A percentile compares a stretch with the other conserved stretches of the same genome.
Conservation (phyloP, 2,113 vertebrate species). For the Heloderma charlesbogerti region DNA sequence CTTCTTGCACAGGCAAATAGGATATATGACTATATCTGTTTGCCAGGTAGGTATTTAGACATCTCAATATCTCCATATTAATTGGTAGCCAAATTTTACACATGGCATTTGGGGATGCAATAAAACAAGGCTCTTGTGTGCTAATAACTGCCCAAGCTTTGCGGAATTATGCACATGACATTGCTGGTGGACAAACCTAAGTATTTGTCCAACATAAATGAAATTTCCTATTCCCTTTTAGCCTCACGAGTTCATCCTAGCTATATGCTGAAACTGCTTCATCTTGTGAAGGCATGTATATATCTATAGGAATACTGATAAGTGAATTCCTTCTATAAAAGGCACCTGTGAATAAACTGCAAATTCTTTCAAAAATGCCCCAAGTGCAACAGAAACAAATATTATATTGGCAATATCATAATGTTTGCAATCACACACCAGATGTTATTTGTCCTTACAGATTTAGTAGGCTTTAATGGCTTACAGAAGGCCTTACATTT, state of each 20-base stretch:
- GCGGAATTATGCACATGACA: background rate
- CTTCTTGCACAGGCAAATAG: background rate
- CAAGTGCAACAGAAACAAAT: constrained; percentile 62
- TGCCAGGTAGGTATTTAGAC: background rate
- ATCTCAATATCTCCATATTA: background rate
- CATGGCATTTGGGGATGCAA: background rate
- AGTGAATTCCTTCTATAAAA: constrained; percentile 26
- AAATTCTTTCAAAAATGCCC: constrained; percentile 52
- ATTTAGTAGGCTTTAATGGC: constrained; percentile 50
- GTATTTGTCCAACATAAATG: constrained; percentile 3
- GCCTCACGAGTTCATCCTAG: constrained; percentile 52
- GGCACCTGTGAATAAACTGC: background rate
- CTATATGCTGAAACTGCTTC: constrained; percentile 56
- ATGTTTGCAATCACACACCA: constrained; percentile 56
- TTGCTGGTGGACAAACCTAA: background rate
- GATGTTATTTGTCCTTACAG: constrained; percentile 42
- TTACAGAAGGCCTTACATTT: constrained; percentile 31
- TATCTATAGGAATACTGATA: background rate
- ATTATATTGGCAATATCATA: constrained; percentile 47
- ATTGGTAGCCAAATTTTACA: background rate
- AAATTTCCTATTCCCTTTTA: background rate
- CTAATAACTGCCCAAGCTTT: constrained; percentile 3
- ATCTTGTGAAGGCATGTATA: constrained; percentile 37
- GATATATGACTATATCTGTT: rapidly evolving
- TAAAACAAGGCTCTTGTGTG: background rate